Evolutionary conservation across 2,113 vertebrate species (phyloP), one percentile per base, ranked within the genome.

Genomic region (Narcine bancroftii): DNA sequence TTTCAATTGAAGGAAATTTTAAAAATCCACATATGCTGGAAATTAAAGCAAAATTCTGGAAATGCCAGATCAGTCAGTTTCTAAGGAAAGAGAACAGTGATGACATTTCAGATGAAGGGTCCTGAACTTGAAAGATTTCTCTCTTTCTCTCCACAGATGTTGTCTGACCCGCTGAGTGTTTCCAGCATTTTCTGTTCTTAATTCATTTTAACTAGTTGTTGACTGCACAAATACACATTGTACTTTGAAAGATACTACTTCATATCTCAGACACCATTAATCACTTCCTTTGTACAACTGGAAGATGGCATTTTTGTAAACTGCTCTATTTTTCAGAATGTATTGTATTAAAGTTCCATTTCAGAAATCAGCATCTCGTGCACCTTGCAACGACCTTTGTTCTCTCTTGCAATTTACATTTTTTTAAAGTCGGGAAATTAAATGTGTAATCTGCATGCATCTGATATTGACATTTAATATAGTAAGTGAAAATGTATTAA

Each of bases 361-460:
- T 47, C 45, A 29, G 76, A 79, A 29, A 56, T 83, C 29, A 56
- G 79, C 50, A 83, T 9, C 3, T n/a, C 39, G n/a, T n/a, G n/a
- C 17, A n/a, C 71, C 79, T 24, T 69, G 6, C 66, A 83, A 33
- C 17, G 50, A 33, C 9, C 26, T 17, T 17, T 56, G 1, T 7
- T 50, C 56, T 60, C 15, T n/a, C 50, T 10, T 53, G 33, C 13
- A 5, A 76, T n/a, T 19, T 56, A 9, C 4, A 5, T 2, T 10
- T 81, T 50, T n/a, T 60, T n/a, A n/a, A n/a, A n/a, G 81, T 85
- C 50, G 60, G 81, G 81, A 85, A 85, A 85, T 50, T 15, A 13
- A 6, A 75, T 13, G 50, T 56, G 66, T 19, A 69, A 69, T 69
- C 66, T 69, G 24, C 66, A 26, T 69, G 29, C 26, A 13, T 33